Percentiles rank a stretch among this genome's conserved stretches.
Conservation (phyloP, 2,888 invertebrate genomes). For the Sminthurinus aureus region DNA sequence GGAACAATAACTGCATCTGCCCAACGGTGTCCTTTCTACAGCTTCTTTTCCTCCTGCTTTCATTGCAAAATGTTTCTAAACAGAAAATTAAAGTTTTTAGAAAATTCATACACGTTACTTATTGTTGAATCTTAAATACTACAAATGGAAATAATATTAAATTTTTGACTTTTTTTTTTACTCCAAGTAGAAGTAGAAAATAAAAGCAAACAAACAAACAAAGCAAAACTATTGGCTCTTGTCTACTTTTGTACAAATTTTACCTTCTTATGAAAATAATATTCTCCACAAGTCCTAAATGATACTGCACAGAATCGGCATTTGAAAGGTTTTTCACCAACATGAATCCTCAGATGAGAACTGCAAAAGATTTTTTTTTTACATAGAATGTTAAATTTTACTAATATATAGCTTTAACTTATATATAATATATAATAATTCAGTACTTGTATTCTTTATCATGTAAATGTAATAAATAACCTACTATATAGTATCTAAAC, state of each 20-base stretch:
- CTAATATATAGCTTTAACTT: no score
- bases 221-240: background rate
- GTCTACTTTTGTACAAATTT: background rate
- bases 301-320: conserved; percentile 31
- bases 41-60: conserved; percentile 2
- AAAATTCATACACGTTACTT: background rate
- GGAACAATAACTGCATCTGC: conserved; percentile 34
- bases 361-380: conserved; percentile 6
- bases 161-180: conserved; percentile 2
- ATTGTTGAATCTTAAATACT: background rate
- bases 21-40: conserved; percentile 28
- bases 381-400: no score
- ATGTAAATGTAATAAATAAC: background rate
- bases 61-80: conserved; percentile 39
- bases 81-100: background rate
- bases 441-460: background rate
- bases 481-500: no score
- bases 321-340: conserved; percentile 38
- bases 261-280: conserved; percentile 34
- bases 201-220: background rate
- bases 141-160: background rate
- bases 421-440: background rate
- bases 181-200: no score
- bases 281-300: conserved; percentile 26
- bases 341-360: conserved; percentile 29